phyloP scores from a whole-genome alignment of 2,888 invertebrate species.

The Sarcophaga variegata region DNA sequence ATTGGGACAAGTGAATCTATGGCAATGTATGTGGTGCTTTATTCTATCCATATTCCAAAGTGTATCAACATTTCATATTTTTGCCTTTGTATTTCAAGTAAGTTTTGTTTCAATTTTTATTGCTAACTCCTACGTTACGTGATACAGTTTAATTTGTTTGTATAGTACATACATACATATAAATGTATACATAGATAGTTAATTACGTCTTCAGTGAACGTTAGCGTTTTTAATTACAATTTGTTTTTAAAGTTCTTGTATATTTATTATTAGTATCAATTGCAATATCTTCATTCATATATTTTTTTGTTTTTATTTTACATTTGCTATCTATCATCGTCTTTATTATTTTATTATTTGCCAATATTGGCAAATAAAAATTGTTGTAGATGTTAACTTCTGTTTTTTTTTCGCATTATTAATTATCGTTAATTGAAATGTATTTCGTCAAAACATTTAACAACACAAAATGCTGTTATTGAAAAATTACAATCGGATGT shows the following conservation, averaged over 20 bases:
- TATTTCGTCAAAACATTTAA: not conserved
- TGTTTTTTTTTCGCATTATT: not conserved
- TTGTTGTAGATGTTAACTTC: slow-evolving; percentile 6
- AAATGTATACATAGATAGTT: too few relatives aligned
- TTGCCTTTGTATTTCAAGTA: slow-evolving; percentile 84
- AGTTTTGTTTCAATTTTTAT: slow-evolving; percentile 36
- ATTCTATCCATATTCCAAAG: slow-evolving; percentile 85
- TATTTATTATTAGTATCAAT: too few relatives aligned
- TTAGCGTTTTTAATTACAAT: too few relatives aligned
- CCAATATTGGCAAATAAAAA: slow-evolving; percentile 42
- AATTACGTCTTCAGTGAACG: too few relatives aligned
- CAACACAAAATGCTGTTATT: too few relatives aligned
- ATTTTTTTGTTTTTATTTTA: not conserved
- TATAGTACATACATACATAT: too few relatives aligned
- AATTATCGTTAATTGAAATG: slow-evolving; percentile 40
- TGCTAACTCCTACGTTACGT: too few relatives aligned
- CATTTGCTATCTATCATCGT: not conserved
- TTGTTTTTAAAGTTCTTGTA: too few relatives aligned
- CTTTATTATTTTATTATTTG: not conserved
- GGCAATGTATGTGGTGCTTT: slow-evolving; percentile 84
- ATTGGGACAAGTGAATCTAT: slow-evolving; percentile 83
- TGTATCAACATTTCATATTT: slow-evolving; percentile 86
- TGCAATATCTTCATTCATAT: not conserved
- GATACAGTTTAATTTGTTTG: too few relatives aligned
- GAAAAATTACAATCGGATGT: not conserved